Evolutionary conservation across 2,797 vertebrate genomes (phyloP).

Genomic region (Stomatorhinus walkeri): DNA sequence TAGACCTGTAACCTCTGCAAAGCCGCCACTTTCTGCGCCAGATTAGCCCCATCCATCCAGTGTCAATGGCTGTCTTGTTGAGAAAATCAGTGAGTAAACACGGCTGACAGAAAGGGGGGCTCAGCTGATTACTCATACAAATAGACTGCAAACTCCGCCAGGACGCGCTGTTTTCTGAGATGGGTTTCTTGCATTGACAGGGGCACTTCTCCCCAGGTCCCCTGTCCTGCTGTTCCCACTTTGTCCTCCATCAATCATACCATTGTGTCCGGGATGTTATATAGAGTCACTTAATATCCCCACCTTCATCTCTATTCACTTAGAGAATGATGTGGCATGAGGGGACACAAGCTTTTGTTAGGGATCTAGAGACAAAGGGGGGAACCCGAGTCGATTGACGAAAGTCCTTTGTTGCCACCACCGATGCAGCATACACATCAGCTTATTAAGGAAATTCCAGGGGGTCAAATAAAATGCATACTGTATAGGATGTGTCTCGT

Average conservation of each 20-base stretch:
- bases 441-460: slow-evolving; percentile 29
- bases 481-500: neutral
- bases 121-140: slow-evolving; percentile 96
- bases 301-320: slow-evolving; percentile 97
- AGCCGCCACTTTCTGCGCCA: slow-evolving; percentile 84
- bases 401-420: slow-evolving; percentile 33
- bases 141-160: slow-evolving; percentile 91
- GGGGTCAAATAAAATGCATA: slow-evolving; percentile 20
- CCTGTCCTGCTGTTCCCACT: slow-evolving; percentile 93
- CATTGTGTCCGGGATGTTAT: slow-evolving; percentile 97
- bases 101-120: slow-evolving; percentile 83
- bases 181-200: slow-evolving; percentile 76
- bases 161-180: slow-evolving; percentile 76
- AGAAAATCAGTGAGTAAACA: slow-evolving; percentile 99
- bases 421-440: slow-evolving; percentile 31
- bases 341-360: slow-evolving; percentile 69
- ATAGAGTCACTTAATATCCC: slow-evolving; percentile 98
- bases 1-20: slow-evolving; percentile 89
- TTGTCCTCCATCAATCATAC: slow-evolving; percentile 99
- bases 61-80: slow-evolving; percentile 99
- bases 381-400: slow-evolving; percentile 44
- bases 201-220: slow-evolving; percentile 79
- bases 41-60: slow-evolving; percentile 98
- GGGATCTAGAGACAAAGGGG: slow-evolving; percentile 57
- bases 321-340: slow-evolving; percentile 82